Evolutionary conservation across 2,888 invertebrate genomes (phyloP).

Genomic region (Adela reaumurella): DNA sequence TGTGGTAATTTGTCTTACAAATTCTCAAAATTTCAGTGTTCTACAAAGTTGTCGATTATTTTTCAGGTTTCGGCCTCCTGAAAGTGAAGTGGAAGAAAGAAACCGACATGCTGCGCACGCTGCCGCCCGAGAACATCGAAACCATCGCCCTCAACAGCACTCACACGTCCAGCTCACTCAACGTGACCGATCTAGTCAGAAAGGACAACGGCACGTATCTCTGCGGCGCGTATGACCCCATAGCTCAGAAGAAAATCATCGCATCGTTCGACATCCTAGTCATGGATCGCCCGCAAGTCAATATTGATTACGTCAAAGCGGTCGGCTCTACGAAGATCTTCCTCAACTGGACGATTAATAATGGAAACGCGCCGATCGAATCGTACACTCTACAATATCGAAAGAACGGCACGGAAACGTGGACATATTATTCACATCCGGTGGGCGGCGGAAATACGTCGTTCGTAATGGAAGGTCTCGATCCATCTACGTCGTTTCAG

Average conservation of each 20-base stretch:
- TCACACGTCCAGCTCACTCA: constrained; percentile 53
- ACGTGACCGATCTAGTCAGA: constrained; percentile 53
- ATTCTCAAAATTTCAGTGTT: background rate
- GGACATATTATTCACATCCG: constrained; percentile 55
- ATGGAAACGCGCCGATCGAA: constrained; percentile 68
- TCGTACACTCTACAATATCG: constrained; percentile 55
- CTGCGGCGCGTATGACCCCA: constrained; percentile 29
- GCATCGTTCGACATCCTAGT: constrained; percentile 55
- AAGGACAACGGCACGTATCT: constrained; percentile 66
- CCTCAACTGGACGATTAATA: constrained; percentile 77
- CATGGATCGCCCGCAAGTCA: constrained; percentile 66
- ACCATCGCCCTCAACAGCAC: constrained; percentile 46
- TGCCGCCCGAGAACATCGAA: constrained; percentile 5
- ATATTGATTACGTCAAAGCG: constrained; percentile 68
- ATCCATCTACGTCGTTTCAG: constrained; percentile 63
- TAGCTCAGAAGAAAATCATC: constrained; percentile 30
- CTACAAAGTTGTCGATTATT: background rate
- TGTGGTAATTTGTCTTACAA: background rate
- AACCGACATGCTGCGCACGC: background rate
- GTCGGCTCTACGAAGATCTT: constrained; percentile 73
- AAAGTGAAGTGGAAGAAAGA: background rate
- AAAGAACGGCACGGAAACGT: constrained; percentile 49
- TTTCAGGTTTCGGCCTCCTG: background rate
- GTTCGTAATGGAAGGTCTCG: constrained; percentile 63
- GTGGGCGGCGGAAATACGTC: constrained; percentile 65